Evolutionary conservation across 2,797 vertebrate genomes (phyloP).

Genomic region (Cheirogaleus major): DNA sequence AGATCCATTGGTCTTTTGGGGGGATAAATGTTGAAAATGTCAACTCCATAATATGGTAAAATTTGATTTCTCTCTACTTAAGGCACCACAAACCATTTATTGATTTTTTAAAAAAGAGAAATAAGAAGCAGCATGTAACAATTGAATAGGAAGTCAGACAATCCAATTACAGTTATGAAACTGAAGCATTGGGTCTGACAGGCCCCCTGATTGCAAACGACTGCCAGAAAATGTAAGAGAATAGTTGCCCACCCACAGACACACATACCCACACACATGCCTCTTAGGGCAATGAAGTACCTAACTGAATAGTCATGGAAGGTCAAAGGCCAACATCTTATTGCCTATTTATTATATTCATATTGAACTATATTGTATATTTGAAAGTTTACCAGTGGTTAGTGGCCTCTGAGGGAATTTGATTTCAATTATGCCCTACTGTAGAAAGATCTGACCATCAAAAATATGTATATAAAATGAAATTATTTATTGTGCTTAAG

Average conservation of each 20-base stretch:
- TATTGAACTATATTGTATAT: slow-evolving; percentile 16
- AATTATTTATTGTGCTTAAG: slow-evolving; percentile 18
- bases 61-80: slow-evolving; percentile 71
- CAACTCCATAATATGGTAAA: slow-evolving; percentile 62
- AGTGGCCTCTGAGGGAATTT: neutral
- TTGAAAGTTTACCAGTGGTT: slow-evolving; percentile 32
- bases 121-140: slow-evolving; percentile 65
- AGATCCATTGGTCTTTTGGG: slow-evolving; percentile 39
- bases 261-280: neutral
- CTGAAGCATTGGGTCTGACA: slow-evolving; percentile 67
- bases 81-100: slow-evolving; percentile 68
- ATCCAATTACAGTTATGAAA: slow-evolving; percentile 73
- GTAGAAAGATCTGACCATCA: neutral
- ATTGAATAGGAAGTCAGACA: slow-evolving; percentile 73
- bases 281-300: neutral
- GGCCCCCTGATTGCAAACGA: slow-evolving; percentile 33
- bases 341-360: slow-evolving; percentile 23
- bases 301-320: neutral
- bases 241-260: neutral
- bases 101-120: slow-evolving; percentile 69
- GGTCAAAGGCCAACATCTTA: slow-evolving; percentile 23
- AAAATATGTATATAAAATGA: slow-evolving; percentile 37
- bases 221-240: slow-evolving; percentile 12
- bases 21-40: slow-evolving; percentile 71
- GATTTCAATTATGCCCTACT: slow-evolving; percentile 35